These are phyloP conservation scores for Cryptoprocta ferox DNA, from an alignment of 2,797 vertebrate species.

Conservation along the genomic window DNA sequence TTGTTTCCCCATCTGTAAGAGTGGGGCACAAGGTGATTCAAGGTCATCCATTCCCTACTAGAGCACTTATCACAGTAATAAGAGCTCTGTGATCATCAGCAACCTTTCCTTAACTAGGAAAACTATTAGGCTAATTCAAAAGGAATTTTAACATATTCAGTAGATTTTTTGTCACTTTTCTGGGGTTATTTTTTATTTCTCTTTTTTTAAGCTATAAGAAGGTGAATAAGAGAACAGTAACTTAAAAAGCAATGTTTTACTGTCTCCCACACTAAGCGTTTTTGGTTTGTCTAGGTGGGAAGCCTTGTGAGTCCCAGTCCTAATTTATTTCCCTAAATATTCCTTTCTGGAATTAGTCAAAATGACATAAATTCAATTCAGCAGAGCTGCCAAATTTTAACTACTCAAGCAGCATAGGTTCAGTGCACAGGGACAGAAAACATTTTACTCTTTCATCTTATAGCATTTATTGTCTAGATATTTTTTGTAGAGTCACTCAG, in stretches of 20 bases:
- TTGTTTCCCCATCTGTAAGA: not conserved
- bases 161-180: not conserved
- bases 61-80: not conserved
- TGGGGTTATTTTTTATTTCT: not conserved
- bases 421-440: not conserved
- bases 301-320: not conserved
- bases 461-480: not conserved
- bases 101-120: not conserved
- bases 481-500: not conserved
- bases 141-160: not conserved
- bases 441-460: not conserved
- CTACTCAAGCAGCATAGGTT: not conserved
- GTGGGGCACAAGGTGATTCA: not conserved
- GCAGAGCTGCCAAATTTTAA: not conserved
- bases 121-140: not conserved
- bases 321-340: constrained; percentile 22
- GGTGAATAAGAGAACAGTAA: not conserved
- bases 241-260: not conserved
- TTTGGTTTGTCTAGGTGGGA: not conserved
- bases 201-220: not conserved
- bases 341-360: constrained; percentile 13
- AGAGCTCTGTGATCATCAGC: not conserved
- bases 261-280: not conserved
- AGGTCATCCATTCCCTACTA: not conserved
- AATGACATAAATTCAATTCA: not conserved